Conservation (phyloP, 2,113 vertebrate genomes). For the Cyanoliseus patagonus region DNA sequence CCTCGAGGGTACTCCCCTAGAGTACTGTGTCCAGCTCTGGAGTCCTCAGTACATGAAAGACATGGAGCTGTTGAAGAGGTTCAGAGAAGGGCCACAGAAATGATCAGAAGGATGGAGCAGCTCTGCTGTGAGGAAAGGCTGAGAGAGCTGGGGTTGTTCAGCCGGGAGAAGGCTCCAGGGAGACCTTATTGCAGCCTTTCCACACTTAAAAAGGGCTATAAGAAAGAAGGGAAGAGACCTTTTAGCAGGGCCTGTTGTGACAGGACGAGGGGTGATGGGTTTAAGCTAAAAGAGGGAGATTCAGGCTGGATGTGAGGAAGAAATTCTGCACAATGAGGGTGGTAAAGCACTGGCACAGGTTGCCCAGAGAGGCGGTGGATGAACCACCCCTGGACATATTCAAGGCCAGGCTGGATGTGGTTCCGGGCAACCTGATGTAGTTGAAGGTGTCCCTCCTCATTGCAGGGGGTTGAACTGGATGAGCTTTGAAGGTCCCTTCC, state of each 20-base stretch:
- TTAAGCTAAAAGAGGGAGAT: neutral
- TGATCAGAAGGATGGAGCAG: neutral
- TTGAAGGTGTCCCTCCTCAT: neutral
- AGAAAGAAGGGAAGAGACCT: neutral
- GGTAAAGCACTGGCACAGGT: neutral
- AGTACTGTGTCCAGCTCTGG: neutral
- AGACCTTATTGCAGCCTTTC: neutral
- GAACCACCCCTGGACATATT: neutral
- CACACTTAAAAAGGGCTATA: neutral
- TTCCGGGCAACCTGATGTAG: neutral
- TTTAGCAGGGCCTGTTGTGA: neutral
- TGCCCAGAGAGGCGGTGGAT: neutral
- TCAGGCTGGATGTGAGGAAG: neutral
- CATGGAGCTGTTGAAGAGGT: neutral
- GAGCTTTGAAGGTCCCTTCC: neutral
- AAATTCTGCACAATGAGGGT: neutral
- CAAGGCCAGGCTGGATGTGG: neutral
- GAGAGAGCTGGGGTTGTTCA: neutral
- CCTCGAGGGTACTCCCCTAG: neutral
- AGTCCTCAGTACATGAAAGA: neutral
- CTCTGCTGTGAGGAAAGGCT: neutral
- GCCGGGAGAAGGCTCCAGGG: neutral
- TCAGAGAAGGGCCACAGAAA: neutral
- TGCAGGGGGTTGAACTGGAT: neutral
- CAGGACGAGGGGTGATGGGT: neutral